These are phyloP conservation scores for Calonectris borealis DNA, from an alignment of 2,113 vertebrate species.

Conservation along the genomic window DNA sequence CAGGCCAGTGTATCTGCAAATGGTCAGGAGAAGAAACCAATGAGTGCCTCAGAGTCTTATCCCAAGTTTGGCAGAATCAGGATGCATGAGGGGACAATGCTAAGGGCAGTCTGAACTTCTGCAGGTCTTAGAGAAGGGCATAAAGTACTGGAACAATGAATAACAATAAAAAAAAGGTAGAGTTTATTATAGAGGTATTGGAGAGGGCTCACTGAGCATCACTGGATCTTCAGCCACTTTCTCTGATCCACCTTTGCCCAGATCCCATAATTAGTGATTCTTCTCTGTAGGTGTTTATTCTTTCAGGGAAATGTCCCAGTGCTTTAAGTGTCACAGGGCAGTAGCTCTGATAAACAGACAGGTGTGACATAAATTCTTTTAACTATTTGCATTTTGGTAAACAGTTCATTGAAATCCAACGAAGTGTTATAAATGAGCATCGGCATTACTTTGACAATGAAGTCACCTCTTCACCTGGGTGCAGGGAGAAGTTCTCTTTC, in stretches of 20 bases:
- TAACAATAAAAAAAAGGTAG: neutral
- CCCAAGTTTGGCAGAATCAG: neutral
- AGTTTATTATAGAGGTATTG: neutral
- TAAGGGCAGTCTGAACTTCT: neutral
- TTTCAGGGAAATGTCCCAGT: neutral
- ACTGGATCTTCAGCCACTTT: neutral
- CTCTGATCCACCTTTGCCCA: neutral
- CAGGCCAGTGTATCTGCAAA: neutral
- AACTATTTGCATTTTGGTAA: neutral
- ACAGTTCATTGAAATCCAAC: neutral
- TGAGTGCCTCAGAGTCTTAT: neutral
- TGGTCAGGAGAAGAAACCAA: neutral
- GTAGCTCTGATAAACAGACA: neutral
- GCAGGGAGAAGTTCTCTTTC: neutral
- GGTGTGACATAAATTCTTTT: neutral
- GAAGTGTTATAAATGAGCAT: accelerated
- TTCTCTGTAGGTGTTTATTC: neutral
- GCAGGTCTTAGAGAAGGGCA: neutral
- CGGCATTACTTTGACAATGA: neutral
- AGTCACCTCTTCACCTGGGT: neutral
- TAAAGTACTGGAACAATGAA: neutral
- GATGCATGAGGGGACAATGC: neutral
- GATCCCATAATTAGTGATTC: neutral
- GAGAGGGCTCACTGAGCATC: neutral
- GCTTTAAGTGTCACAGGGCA: neutral